Evolutionary conservation across 2,797 vertebrate species (phyloP).

Genomic region (Chaetodon trifasciatus): DNA sequence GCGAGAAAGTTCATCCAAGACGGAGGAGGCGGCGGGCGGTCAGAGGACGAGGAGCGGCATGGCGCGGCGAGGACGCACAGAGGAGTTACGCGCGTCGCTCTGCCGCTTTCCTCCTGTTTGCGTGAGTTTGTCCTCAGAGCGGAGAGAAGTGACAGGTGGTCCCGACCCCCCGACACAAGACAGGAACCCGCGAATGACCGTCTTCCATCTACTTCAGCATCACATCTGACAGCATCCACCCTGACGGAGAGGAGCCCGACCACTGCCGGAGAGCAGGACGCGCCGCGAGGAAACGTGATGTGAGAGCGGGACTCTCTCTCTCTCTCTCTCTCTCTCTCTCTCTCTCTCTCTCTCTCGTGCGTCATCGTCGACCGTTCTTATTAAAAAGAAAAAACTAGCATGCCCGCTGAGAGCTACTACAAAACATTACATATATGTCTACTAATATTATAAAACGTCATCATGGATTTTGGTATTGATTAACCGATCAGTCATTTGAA

Average conservation of each 20-base stretch:
- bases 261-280: conserved; percentile 18
- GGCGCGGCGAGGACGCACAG: conserved; percentile 51
- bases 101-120: not conserved
- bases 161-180: not conserved
- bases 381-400: too few species aligned
- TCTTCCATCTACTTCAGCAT: conserved; percentile 33
- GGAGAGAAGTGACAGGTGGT: conserved; percentile 11
- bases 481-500: too few species aligned
- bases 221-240: conserved; percentile 17
- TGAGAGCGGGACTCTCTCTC: too few species aligned
- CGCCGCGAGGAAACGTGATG: conserved; percentile 16
- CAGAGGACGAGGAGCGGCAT: conserved; percentile 52
- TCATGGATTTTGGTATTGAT: too few species aligned
- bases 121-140: conserved; percentile 31
- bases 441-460: too few species aligned
- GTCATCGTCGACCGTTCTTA: too few species aligned
- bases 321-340: not conserved
- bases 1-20: conserved; percentile 71
- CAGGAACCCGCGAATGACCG: not conserved
- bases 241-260: not conserved
- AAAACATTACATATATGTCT: too few species aligned
- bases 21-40: conserved; percentile 1
- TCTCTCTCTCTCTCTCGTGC: not conserved
- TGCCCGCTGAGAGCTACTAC: too few species aligned
- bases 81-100: conserved; percentile 55